Base-by-base conservation (phyloP, 2,113 vertebrate genomes). In the Paramisgurnus dabryanus region DNA sequence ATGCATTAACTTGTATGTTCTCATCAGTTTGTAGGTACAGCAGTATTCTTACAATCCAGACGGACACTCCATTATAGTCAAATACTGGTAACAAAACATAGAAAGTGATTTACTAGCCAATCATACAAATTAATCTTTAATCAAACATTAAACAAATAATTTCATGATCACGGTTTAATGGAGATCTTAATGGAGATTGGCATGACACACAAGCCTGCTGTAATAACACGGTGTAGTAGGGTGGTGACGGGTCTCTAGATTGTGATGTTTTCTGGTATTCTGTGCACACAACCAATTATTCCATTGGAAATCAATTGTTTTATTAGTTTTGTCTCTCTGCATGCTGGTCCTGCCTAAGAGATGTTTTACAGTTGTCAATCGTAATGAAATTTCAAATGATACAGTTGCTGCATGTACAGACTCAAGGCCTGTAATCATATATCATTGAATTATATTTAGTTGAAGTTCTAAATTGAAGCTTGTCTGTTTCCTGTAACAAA, bases 1-100 rank as follows among this genome's bases (percentile, higher is more conserved):
- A 3, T 7, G 1, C 61, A 40, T 71, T 89, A 85, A 83, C 76
- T 39, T 55, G 40, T 27, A 73, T 67, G 86, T 22, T 85, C 75
- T 85, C 79, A 76, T 65, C 86, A 90, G 89, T 83, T 81, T 77
- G 67, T 88, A 88, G 85, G 86, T 81, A 82, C 82, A 86, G 86
- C 84, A 86, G 83, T 84, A 43, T 82, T 88, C 86, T 88, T 83
- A 85, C 83, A 79, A 74, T 74, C 85, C 34, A 76, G 82, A 53
- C 49, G 87, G 87, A 89, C 55, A 49, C 34, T 60, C 73, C 61
- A 50, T 71, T 86, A 85, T 89, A 81, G 78, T 87, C 87, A 86
- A 49, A 86, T 82, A 75, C 82, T 87, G 88, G 89, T 90, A 90
- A 90, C 71, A 75, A 71, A 78, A 60, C 63, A 2, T 50, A 82